Conservation (phyloP, 2,888 invertebrate genomes). For the Synergus japonicus region DNA sequence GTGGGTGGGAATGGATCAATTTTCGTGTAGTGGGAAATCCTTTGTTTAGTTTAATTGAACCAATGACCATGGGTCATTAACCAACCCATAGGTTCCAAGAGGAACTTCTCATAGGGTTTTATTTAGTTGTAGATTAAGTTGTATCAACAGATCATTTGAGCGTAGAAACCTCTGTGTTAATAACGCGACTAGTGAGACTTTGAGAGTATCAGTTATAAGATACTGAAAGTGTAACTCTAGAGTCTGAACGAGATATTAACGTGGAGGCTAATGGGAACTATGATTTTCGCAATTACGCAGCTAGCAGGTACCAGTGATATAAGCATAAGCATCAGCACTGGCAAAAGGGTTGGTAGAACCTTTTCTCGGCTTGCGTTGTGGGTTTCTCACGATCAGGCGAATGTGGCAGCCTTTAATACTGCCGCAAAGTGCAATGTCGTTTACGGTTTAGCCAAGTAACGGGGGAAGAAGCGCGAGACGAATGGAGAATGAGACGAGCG, state of each 20-base stretch:
- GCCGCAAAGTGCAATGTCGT: constrained; percentile 61
- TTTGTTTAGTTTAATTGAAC: background rate
- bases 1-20: constrained; percentile 1
- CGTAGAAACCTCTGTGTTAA: no score
- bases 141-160: no score
- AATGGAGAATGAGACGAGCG: constrained; percentile 63
- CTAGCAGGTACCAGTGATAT: constrained; percentile 19
- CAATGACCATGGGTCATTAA: no score
- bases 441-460: constrained; percentile 63
- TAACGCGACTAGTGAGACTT: background rate
- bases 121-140: no score
- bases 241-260: constrained; percentile 32
- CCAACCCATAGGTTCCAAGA: no score
- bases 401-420: constrained; percentile 64
- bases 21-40: background rate
- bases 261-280: constrained; percentile 34
- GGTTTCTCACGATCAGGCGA: constrained; percentile 61
- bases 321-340: background rate
- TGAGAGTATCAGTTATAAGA: background rate
- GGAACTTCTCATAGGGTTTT: no score
- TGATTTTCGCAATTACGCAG: constrained; percentile 32
- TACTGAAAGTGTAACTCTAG: background rate
- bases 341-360: constrained; percentile 32
- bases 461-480: constrained; percentile 63
- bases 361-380: constrained; percentile 36